Conservation (phyloP, 2,113 vertebrate genomes). For the Sapayoa aenigma region DNA sequence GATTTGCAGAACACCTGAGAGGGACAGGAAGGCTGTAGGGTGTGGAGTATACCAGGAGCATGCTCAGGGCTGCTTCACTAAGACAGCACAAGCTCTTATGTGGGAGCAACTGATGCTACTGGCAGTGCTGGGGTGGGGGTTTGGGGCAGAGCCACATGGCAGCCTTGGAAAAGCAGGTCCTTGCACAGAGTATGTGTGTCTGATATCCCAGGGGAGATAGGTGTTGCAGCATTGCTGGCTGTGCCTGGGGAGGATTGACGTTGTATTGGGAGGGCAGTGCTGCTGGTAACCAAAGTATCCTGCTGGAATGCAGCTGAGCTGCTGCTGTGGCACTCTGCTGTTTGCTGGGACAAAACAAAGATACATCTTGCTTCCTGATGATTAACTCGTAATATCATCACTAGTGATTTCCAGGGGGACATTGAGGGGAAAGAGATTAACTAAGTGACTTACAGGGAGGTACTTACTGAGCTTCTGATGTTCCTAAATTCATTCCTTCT, state of each 20-base stretch:
- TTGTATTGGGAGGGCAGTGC: accelerated
- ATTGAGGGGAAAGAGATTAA: neutral
- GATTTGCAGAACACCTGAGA: neutral
- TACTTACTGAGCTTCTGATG: slow-evolving; percentile 10
- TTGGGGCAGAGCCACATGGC: neutral
- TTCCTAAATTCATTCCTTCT: neutral
- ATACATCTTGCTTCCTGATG: neutral
- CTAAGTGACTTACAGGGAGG: neutral
- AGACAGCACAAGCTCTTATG: neutral
- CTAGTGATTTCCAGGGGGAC: neutral
- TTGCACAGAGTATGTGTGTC: accelerated
- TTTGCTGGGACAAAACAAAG: neutral
- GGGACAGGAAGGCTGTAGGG: accelerated
- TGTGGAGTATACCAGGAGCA: neutral
- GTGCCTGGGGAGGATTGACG: neutral
- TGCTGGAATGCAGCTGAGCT: neutral
- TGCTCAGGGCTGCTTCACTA: neutral
- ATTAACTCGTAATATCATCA: slow-evolving; percentile 4
- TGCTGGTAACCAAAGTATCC: neutral
- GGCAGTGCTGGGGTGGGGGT: neutral
- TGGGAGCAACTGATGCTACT: neutral
- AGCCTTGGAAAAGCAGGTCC: neutral
- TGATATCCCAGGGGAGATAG: neutral
- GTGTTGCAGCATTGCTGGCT: accelerated
- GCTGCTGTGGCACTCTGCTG: neutral